Conservation (phyloP, 2,797 vertebrate species). For the Sphaeramia orbicularis region DNA sequence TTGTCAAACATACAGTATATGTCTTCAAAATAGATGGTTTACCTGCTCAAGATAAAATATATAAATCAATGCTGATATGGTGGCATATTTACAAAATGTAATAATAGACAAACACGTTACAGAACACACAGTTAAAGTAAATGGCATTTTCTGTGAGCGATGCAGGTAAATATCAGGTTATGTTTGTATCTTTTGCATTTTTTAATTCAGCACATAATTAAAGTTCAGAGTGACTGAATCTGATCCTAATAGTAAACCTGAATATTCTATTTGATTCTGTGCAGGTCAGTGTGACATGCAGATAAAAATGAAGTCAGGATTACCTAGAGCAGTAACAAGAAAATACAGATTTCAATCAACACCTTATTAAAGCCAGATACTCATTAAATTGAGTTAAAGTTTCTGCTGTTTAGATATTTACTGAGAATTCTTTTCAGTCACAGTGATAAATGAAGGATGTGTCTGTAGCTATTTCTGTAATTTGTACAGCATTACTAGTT, state of each 20-base stretch:
- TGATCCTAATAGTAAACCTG: too few relatives aligned
- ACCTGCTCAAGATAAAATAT: too few relatives aligned
- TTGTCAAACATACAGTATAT: too few relatives aligned
- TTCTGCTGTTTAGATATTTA: slow-evolving; percentile 5
- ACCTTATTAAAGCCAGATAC: not conserved
- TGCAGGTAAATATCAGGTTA: not conserved
- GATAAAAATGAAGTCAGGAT: not conserved
- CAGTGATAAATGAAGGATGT: not conserved
- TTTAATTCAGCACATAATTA: not conserved
- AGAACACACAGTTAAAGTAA: too few relatives aligned
- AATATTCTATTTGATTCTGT: too few relatives aligned
- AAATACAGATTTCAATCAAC: not conserved
- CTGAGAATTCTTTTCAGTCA: slow-evolving; percentile 1
- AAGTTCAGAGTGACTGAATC: not conserved
- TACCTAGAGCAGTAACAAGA: not conserved
- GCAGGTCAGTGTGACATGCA: too few relatives aligned
- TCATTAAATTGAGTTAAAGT: not conserved
- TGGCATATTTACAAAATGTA: too few relatives aligned
- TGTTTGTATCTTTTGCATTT: not conserved
- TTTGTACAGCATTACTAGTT: slow-evolving; percentile 45
- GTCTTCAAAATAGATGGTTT: too few relatives aligned
- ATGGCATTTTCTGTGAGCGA: too few relatives aligned
- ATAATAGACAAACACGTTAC: too few relatives aligned
- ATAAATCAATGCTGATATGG: too few relatives aligned
- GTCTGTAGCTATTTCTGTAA: slow-evolving; percentile 29